Evolutionary conservation across 2,888 invertebrate species (phyloP).

Genomic region (Anaspis maculata): DNA sequence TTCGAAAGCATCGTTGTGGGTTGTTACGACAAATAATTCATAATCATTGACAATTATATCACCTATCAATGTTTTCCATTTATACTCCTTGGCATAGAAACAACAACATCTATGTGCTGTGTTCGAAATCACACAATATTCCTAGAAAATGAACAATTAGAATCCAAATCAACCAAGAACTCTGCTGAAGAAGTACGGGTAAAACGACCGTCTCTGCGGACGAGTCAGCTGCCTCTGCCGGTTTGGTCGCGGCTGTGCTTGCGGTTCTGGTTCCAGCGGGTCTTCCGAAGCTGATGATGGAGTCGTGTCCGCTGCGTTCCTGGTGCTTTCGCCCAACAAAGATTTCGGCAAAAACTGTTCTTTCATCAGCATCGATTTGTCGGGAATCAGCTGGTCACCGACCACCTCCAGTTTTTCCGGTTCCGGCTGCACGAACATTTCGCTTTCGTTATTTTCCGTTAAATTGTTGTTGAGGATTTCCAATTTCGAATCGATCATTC

Average conservation of each 20-base stretch:
- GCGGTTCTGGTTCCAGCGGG: slow-evolving; percentile 29
- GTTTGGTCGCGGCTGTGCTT: slow-evolving; percentile 39
- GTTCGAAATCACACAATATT: slow-evolving; percentile 6
- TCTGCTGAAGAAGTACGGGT: slow-evolving; percentile 48
- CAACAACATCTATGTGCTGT: slow-evolving; percentile 12
- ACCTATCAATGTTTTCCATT: slow-evolving; percentile 3
- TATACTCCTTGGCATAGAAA: slow-evolving; percentile 6
- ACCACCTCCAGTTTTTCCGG: slow-evolving; percentile 7
- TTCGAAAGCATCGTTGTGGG: no score
- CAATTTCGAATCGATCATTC: slow-evolving; percentile 6
- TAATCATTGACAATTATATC: no score
- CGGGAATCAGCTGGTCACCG: no score
- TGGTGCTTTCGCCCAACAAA: slow-evolving; percentile 16
- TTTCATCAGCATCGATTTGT: slow-evolving; percentile 16
- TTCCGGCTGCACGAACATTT: slow-evolving; percentile 14
- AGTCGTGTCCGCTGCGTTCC: slow-evolving; percentile 14
- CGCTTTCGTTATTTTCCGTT: slow-evolving; percentile 42
- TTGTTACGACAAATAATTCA: no score
- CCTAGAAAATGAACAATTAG: slow-evolving; percentile 2
- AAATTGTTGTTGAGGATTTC: slow-evolving; percentile 26
- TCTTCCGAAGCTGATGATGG: slow-evolving; percentile 9
- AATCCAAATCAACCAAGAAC: slow-evolving; percentile 41
- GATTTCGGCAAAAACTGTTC: slow-evolving; percentile 26
- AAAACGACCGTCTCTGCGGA: slow-evolving; percentile 45
- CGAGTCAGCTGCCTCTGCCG: slow-evolving; percentile 43